Base-by-base conservation (phyloP, 2,888 invertebrate genomes). In the Pristionchus exspectatus region DNA sequence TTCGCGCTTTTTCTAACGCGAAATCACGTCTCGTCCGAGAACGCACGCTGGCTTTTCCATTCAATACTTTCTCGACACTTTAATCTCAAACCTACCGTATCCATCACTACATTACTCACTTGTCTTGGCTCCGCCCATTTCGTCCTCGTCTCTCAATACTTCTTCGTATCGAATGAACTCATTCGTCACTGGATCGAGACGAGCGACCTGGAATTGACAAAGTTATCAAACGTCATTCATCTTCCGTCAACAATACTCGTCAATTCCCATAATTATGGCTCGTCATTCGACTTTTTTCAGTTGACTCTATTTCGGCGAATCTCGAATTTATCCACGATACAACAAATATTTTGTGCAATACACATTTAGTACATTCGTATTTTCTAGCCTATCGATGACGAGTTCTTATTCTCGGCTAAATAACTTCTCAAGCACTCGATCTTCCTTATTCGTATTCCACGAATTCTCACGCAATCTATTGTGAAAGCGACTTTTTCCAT, bases 101-200 rank as follows among this genome's bases (percentile, higher is more conserved):
- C 69, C 69, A 3, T n/a, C 0, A 1, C 21, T 30, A 54, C 56
- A 54, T 30, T 63, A 86, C 86, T 86, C 66, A 86, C 86, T 86
- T 14, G 86, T 86, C 33, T 24, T 86, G 44, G 86, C 86, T 86
- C 63, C 87, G 27, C 87, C 87, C 87, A 87, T 72, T 27, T 87
- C 87, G 24, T 72, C 74, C 30, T 72, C 50, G 33, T 87, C 87
- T 24, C 87, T 44, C n/a, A 38, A 24, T 12, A 87, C 87, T 72
- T 87, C 87, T 24, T 87, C 86, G n/a, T 38, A 86, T 1, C 38
- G 38, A 30, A 44, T 9, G 38, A 86, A 86, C 66, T 86, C 86
- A 38, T 59, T 59, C 33, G 86, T 63, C 50, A 16, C 16, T 21
- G 86, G 86, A n/a, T 86, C 44, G 24, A 86, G 38, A 24, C 86